phyloP scores from a whole-genome alignment of 1,140 invertebrate species.

The Ladona fulva region DNA sequence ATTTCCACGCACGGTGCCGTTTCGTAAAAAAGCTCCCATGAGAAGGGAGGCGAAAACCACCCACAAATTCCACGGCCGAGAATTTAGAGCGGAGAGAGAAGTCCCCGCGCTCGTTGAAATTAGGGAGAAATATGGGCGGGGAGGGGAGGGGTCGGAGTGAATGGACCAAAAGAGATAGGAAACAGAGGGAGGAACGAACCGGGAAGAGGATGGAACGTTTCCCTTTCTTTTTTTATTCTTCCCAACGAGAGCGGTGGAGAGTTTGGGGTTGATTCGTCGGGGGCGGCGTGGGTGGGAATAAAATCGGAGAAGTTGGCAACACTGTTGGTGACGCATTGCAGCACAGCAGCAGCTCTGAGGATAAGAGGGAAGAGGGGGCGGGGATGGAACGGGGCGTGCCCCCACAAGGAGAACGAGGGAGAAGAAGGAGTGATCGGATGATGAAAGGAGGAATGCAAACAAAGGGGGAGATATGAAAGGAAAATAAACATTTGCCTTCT shows the following conservation, averaged over 20 bases:
- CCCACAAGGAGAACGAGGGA: not conserved
- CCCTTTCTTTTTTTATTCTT: too few species aligned
- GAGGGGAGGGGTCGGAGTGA: not conserved
- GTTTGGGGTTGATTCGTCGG: not conserved
- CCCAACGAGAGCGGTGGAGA: too few species aligned
- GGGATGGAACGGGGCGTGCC: not conserved
- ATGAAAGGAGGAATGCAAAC: too few species aligned
- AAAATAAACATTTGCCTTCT: too few species aligned
- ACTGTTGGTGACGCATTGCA: constrained; percentile 7
- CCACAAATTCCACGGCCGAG: too few species aligned
- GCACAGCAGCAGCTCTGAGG: not conserved
- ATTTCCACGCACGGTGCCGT: too few species aligned
- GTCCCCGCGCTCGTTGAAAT: too few species aligned
- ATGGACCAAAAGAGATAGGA: not conserved
- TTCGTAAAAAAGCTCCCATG: too few species aligned
- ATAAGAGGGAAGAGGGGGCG: not conserved
- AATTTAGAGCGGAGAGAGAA: too few species aligned
- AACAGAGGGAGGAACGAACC: not conserved
- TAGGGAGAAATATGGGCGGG: not conserved
- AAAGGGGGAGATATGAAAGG: too few species aligned
- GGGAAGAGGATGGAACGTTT: not conserved
- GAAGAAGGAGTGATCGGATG: not conserved
- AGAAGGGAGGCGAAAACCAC: too few species aligned
- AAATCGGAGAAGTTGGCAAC: not conserved
- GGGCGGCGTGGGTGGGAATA: not conserved